Percentiles rank a stretch among this genome's conserved stretches.
phyloP scores from a whole-genome alignment of 2,797 vertebrate genomes.

The Ptychobarbus kaznakovi region DNA sequence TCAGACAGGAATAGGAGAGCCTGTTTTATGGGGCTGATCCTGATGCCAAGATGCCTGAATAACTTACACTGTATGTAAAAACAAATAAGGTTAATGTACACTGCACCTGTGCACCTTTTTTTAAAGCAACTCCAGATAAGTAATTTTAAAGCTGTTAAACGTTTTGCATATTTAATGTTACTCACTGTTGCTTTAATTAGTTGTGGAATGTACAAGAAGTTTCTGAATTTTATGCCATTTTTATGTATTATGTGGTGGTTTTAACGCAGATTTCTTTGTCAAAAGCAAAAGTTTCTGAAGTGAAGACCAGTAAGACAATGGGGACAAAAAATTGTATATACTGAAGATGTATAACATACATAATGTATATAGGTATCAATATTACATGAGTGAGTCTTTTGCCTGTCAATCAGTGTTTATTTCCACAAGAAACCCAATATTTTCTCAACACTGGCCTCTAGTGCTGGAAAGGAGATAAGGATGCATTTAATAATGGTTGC shows the following conservation, averaged over 20 bases:
- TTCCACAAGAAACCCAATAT: background rate
- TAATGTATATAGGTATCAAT: background rate
- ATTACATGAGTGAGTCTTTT: background rate
- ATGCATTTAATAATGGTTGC: background rate
- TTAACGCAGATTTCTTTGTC: background rate
- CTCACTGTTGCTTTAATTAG: background rate
- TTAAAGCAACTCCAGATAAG: background rate
- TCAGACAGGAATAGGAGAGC: background rate
- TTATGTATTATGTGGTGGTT: background rate
- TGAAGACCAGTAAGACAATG: background rate
- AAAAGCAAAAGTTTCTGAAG: background rate
- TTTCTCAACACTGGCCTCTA: slow-evolving; percentile 44
- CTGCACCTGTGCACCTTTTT: background rate
- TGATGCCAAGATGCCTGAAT: background rate
- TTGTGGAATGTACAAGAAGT: background rate
- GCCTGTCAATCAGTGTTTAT: background rate
- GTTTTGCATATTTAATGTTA: background rate
- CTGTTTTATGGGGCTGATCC: background rate
- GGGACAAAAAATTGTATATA: background rate
- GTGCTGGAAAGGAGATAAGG: background rate
- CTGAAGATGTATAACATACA: background rate
- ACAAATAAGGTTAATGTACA: background rate
- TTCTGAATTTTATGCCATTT: background rate
- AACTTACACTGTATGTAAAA: background rate
- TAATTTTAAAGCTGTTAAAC: background rate